Percentiles rank a stretch among this genome's conserved stretches.
Conservation (phyloP, 1,140 invertebrate genomes). For the Thaumatotibia leucotreta region DNA sequence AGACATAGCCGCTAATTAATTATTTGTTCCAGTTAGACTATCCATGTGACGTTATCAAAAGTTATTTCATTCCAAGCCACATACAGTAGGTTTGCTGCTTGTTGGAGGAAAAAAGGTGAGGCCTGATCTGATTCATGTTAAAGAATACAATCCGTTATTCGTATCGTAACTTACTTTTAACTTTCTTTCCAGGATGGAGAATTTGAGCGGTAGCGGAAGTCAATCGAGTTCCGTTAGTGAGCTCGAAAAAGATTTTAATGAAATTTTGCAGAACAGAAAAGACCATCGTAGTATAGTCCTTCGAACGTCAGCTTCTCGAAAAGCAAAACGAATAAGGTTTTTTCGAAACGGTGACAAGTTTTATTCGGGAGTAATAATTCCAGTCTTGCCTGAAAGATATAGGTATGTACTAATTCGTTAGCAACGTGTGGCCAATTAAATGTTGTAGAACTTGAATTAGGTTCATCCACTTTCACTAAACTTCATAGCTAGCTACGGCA, state of each 20-base stretch:
- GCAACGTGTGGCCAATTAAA: background rate
- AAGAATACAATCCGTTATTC: conserved; percentile 57
- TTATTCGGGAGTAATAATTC: conserved; percentile 94
- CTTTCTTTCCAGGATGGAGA: conserved; percentile 69
- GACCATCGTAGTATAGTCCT: conserved; percentile 67
- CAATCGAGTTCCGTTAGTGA: conserved; percentile 73
- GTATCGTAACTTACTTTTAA: conserved; percentile 46
- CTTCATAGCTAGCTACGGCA: background rate
- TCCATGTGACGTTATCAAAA: conserved; percentile 36
- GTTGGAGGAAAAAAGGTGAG: conserved; percentile 49
- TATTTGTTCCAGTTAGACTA: conserved; percentile 32
- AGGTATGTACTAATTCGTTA: conserved; percentile 52
- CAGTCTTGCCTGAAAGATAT: conserved; percentile 91
- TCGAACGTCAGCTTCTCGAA: conserved; percentile 81
- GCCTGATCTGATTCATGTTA: conserved; percentile 39
- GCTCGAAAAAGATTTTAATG: conserved; percentile 70
- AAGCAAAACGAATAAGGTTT: conserved; percentile 94
- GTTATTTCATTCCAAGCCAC: conserved; percentile 24
- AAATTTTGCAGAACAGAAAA: conserved; percentile 72
- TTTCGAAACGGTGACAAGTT: conserved; percentile 97
- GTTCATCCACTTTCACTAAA: conserved; percentile 11
- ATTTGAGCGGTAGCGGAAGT: conserved; percentile 72
- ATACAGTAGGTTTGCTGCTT: conserved; percentile 16
- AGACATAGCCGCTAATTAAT: conserved; percentile 19
- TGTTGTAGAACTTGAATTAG: background rate